Evolutionary conservation across 2,888 invertebrate species (phyloP).

Genomic region (Trichogramma dendrolimi): DNA sequence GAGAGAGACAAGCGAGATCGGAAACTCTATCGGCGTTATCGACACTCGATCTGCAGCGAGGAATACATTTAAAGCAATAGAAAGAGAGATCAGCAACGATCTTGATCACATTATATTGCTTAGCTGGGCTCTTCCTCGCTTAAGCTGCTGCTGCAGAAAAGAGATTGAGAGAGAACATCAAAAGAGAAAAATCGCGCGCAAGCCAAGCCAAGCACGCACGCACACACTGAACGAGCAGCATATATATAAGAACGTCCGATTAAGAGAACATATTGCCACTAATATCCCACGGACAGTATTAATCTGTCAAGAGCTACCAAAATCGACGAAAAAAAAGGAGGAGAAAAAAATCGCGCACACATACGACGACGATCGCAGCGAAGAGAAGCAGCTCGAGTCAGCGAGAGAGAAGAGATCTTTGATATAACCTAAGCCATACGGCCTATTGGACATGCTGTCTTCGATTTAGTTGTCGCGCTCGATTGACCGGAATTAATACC

Average conservation of each 20-base stretch:
- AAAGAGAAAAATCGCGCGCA: background rate
- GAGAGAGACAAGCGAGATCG: constrained; percentile 15
- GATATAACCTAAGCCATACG: constrained; percentile 20
- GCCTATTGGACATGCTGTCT: constrained; percentile 42
- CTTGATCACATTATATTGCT: too few species aligned
- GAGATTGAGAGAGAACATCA: background rate
- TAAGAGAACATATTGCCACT: constrained; percentile 50
- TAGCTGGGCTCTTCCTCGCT: too few species aligned
- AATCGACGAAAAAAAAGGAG: constrained; percentile 34
- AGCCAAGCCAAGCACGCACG: background rate
- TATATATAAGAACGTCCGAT: constrained; percentile 35
- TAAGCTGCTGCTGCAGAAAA: background rate
- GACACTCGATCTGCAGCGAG: constrained; percentile 11
- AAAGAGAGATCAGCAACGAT: background rate
- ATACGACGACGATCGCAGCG: constrained; percentile 13
- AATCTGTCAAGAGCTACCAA: constrained; percentile 46
- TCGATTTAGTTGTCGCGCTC: constrained; percentile 45
- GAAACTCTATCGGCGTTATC: constrained; percentile 7
- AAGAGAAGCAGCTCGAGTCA: constrained; percentile 18
- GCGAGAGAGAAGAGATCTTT: constrained; percentile 5
- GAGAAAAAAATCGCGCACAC: background rate
- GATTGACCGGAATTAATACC: constrained; percentile 44
- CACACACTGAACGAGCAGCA: background rate
- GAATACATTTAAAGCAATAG: background rate
- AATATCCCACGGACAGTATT: constrained; percentile 48